These are phyloP conservation scores for Carcina quercana DNA, from an alignment of 2,888 invertebrate species.

Conservation along the genomic window DNA sequence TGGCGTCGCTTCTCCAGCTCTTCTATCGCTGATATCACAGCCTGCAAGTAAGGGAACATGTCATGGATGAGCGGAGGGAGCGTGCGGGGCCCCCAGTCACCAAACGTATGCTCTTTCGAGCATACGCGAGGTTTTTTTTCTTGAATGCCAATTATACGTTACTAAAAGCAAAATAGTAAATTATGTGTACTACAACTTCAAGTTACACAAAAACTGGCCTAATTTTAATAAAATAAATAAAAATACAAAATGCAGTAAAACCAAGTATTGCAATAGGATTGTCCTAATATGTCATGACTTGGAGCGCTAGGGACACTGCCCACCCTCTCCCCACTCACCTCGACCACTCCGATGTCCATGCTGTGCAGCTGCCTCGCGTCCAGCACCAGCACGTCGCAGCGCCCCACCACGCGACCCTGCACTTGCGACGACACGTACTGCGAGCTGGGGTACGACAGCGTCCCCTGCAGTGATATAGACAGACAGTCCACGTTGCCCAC, in stretches of 20 bases:
- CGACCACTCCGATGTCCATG: slow-evolving; percentile 49
- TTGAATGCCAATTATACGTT: too few relatives aligned
- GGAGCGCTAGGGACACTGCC: too few relatives aligned
- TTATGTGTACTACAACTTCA: too few relatives aligned
- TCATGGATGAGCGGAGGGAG: neutral
- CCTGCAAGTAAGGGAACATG: slow-evolving; percentile 28
- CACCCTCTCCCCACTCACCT: too few relatives aligned
- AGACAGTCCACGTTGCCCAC: slow-evolving; percentile 49
- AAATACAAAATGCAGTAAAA: too few relatives aligned
- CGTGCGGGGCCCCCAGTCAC: too few relatives aligned
- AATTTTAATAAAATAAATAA: neutral
- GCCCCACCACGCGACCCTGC: slow-evolving; percentile 13
- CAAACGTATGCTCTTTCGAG: too few relatives aligned
- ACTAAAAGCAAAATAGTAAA: too few relatives aligned
- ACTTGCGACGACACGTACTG: slow-evolving; percentile 28
- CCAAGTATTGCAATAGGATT: too few relatives aligned
- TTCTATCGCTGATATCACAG: slow-evolving; percentile 39
- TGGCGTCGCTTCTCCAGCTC: slow-evolving; percentile 42
- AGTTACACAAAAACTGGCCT: neutral
- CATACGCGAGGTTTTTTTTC: too few relatives aligned
- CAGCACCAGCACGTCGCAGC: slow-evolving; percentile 29
- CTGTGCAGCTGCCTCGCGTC: slow-evolving; percentile 34
- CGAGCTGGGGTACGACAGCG: slow-evolving; percentile 40
- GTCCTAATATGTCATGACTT: too few relatives aligned
- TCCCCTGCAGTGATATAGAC: slow-evolving; percentile 29